phyloP scores from a whole-genome alignment of 2,797 vertebrate genomes.

The Labeo calbasu region DNA sequence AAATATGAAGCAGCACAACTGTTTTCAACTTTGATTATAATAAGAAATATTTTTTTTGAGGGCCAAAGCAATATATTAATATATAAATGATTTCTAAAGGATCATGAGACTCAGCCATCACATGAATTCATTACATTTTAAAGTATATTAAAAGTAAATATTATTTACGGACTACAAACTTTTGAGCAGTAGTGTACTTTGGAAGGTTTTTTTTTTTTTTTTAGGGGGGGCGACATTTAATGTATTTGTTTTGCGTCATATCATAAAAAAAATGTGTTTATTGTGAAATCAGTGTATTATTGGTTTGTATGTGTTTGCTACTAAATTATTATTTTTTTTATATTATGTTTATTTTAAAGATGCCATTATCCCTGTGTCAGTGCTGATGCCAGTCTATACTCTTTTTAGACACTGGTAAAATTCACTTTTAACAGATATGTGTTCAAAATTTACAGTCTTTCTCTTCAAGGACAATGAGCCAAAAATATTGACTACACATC shows the following conservation, averaged over 20 bases:
- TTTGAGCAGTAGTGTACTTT: background rate
- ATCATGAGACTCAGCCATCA: background rate
- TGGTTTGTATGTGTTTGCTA: background rate
- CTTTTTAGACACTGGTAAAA: background rate
- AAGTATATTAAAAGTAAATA: background rate
- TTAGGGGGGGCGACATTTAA: background rate
- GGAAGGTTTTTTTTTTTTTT: background rate
- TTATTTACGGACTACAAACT: background rate
- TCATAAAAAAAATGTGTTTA: background rate
- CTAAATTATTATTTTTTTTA: background rate
- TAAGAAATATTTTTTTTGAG: background rate
- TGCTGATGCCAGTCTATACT: background rate
- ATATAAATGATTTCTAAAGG: background rate
- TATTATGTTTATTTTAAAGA: background rate
- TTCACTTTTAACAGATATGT: background rate
- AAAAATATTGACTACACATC: background rate
- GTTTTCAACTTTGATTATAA: background rate
- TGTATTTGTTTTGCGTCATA: background rate
- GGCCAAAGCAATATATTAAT: no score
- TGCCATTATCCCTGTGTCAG: background rate
- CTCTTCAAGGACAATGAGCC: background rate
- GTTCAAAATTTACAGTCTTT: background rate
- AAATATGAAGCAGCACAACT: slow-evolving; percentile 3
- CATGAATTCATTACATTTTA: background rate
- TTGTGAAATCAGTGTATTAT: background rate